Percentiles rank a stretch among this genome's conserved stretches.
These are phyloP conservation scores for Pentamera pediparva DNA, from an alignment of 53 echinoderm and acorn worm species.

Conservation along the genomic window DNA sequence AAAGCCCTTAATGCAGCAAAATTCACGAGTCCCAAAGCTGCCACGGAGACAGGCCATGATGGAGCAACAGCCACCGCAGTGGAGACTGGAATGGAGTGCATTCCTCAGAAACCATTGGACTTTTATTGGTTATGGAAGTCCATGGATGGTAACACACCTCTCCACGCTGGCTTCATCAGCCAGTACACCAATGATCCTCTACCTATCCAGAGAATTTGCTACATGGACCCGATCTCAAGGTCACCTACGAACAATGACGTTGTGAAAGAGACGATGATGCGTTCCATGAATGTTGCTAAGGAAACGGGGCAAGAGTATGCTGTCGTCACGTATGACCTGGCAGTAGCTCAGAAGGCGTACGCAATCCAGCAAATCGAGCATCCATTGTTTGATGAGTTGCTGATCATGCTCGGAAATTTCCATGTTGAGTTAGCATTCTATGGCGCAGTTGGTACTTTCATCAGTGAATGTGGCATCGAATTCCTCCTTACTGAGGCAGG, in stretches of 20 bases:
- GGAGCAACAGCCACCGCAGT: not conserved
- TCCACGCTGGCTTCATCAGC: slow-evolving; percentile 48
- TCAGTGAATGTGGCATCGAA: slow-evolving; percentile 50
- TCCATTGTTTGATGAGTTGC: slow-evolving; percentile 48
- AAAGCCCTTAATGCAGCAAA: slow-evolving; percentile 36
- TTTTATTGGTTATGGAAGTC: slow-evolving; percentile 58
- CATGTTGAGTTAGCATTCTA: slow-evolving; percentile 48
- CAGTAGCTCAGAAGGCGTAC: slow-evolving; percentile 58
- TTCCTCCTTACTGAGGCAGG: slow-evolving; percentile 51
- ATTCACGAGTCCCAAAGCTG: slow-evolving; percentile 23
- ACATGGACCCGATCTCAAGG: slow-evolving; percentile 61
- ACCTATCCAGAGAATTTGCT: slow-evolving; percentile 55
- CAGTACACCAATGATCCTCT: slow-evolving; percentile 42
- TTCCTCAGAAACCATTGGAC: slow-evolving; percentile 28
- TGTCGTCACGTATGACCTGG: slow-evolving; percentile 50
- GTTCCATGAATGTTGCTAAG: slow-evolving; percentile 42
- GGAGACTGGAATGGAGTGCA: not conserved
- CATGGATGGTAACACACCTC: slow-evolving; percentile 38
- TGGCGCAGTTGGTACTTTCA: slow-evolving; percentile 54
- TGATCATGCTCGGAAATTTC: slow-evolving; percentile 67
- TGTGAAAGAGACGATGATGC: slow-evolving; percentile 65
- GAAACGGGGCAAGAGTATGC: slow-evolving; percentile 41
- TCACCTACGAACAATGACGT: slow-evolving; percentile 73
- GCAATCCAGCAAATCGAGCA: slow-evolving; percentile 43
- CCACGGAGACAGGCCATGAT: slow-evolving; percentile 10